phyloP scores from a whole-genome alignment of 2,797 vertebrate genomes.

The Dendrocincla tyrannina region DNA sequence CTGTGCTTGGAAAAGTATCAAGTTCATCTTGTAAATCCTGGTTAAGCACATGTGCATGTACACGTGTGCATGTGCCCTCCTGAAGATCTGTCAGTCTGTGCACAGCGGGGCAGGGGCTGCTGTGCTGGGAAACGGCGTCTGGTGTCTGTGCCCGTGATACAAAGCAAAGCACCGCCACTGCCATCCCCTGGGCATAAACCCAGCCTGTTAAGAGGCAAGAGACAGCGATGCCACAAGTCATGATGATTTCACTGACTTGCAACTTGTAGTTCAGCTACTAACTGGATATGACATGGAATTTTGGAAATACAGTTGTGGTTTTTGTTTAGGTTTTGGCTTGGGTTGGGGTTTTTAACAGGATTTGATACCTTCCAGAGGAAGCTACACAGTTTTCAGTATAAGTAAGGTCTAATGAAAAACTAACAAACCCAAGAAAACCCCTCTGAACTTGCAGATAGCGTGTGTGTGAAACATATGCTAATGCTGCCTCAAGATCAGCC shows the following conservation, averaged over 20 bases:
- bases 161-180: background rate
- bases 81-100: background rate
- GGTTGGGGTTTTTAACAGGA: background rate
- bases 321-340: background rate
- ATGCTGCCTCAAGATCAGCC: background rate
- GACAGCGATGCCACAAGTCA: background rate
- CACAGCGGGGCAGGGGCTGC: accelerated
- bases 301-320: background rate
- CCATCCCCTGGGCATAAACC: background rate
- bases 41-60: background rate
- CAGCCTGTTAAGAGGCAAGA: background rate
- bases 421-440: background rate
- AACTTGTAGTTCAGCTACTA: background rate
- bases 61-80: accelerated
- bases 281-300: background rate
- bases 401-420: background rate
- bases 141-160: background rate
- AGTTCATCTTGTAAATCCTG: background rate
- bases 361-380: background rate
- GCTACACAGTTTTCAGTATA: background rate
- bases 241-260: background rate
- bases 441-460: background rate
- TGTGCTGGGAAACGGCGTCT: background rate
- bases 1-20: background rate
- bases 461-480: background rate